Evolutionary conservation across 2,797 vertebrate species (phyloP).

Genomic region (Paratrypauchen microcephalus): DNA sequence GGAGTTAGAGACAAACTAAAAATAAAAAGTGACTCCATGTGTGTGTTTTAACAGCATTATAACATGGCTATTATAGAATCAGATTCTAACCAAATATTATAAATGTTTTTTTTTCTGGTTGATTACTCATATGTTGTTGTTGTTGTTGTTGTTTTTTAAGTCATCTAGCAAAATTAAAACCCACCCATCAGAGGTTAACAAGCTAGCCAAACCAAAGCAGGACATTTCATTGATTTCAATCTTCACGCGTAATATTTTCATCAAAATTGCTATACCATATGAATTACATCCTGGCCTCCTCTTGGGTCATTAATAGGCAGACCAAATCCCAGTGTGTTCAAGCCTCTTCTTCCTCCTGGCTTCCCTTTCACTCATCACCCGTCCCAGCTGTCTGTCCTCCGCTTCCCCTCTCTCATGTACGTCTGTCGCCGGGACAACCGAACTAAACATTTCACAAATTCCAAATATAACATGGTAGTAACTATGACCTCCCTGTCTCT

Average conservation of each 20-base stretch:
- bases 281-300: slow-evolving; percentile 16
- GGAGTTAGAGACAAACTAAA: too few relatives aligned
- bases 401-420: slow-evolving; percentile 51
- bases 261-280: slow-evolving; percentile 3
- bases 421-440: slow-evolving; percentile 66
- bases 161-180: background rate
- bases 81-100: background rate
- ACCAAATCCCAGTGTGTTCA: slow-evolving; percentile 38
- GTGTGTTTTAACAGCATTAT: too few relatives aligned
- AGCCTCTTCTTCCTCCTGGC: slow-evolving; percentile 35
- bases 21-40: too few relatives aligned
- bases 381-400: slow-evolving; percentile 56
- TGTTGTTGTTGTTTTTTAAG: background rate
- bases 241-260: background rate
- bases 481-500: slow-evolving; percentile 32
- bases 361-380: slow-evolving; percentile 61
- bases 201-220: background rate
- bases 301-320: slow-evolving; percentile 46
- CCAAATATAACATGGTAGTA: slow-evolving; percentile 60
- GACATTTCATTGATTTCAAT: background rate
- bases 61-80: background rate
- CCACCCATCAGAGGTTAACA: background rate
- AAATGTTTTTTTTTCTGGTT: background rate
- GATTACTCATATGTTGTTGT: background rate
- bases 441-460: slow-evolving; percentile 64